Evolutionary conservation across 2,888 invertebrate species (phyloP), one percentile per base, ranked within the genome.

Genomic region (Chydorus sphaericus): DNA sequence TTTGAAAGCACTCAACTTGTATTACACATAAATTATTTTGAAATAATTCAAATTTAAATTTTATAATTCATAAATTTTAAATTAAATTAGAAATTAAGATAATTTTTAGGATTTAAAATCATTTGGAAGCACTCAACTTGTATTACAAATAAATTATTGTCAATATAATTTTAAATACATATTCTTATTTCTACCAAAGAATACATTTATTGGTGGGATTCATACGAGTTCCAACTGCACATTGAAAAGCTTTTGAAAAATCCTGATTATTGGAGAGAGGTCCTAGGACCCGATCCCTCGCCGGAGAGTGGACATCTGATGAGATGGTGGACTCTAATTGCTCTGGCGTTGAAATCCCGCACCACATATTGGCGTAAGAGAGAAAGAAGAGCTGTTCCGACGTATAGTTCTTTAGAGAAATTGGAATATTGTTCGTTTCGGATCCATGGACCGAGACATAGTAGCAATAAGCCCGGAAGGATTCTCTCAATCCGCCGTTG

Each of bases 401-500:
- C 75, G 59, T 60, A 52, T 63, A 65, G 48, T 61, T 48, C 18
- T 61, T 59, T 23, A 65, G 56, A 48, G 63, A 64, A 6, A 26
- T 23, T 14, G 26, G 18, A 20, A n/a, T 10, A 16, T n/a, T n/a
- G n/a, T n/a, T n/a, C n/a, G 44, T 23, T 4, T 44, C 44, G 23
- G 14, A 11, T 10, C 63, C 64, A 60, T 58, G 57, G 55, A 59
- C 60, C 65, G 75, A 70, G 0, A 76, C 77, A 86, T 86, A 89
- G 8, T 78, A 76, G 48, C 79, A 75, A 69, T 90, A 90, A 0
- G 89, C 90, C 59, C 80, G 74, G 69, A 91, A 93, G 0, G 92
- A 86, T 67, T 88, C 85, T 68, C 91, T 92, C 60, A 92, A 80
- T 1, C 92, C 93, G 2, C 91, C 92, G 67, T 92, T 93, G 68